A percentile compares a stretch with the other conserved stretches of the same genome.
Evolutionary conservation across 2,113 vertebrate species (phyloP).

Genomic region (Stomatorhinus ivindoensis): DNA sequence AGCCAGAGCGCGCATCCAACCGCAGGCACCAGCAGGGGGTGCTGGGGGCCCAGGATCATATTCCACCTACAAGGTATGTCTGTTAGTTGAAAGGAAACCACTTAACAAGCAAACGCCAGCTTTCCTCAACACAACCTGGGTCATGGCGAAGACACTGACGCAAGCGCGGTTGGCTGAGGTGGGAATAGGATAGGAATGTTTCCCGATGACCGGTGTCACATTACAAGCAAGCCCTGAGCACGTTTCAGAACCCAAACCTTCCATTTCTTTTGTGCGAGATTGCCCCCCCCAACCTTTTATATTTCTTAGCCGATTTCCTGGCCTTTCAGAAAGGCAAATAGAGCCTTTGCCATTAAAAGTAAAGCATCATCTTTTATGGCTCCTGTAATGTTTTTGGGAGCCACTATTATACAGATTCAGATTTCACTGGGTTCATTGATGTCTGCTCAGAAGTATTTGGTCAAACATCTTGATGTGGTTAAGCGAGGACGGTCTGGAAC

Average conservation of each 20-base stretch:
- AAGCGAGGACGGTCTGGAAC: conserved; percentile 10
- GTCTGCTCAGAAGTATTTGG: conserved; percentile 24
- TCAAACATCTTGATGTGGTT: conserved; percentile 28
- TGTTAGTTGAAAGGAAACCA: conserved; percentile 6
- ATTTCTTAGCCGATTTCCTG: conserved; percentile 10
- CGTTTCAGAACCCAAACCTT: neutral
- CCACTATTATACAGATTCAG: conserved; percentile 29
- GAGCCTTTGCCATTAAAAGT: conserved; percentile 26
- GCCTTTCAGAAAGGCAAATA: conserved; percentile 24
- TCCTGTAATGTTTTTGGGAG: conserved; percentile 23
- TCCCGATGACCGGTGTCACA: neutral
- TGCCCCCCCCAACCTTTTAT: neutral
- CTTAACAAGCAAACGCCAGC: neutral
- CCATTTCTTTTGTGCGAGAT: neutral
- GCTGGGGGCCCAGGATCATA: neutral
- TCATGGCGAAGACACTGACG: neutral
- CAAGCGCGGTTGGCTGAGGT: neutral
- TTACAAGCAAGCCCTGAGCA: neutral
- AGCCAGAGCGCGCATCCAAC: neutral
- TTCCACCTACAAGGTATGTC: neutral
- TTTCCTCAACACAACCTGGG: neutral
- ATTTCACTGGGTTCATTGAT: conserved; percentile 17
- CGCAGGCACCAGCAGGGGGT: neutral
- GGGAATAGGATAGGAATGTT: neutral
- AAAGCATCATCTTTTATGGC: conserved; percentile 21